phyloP scores from a whole-genome alignment of 1,140 invertebrate genomes.

The Ostrea denselamellosa region DNA sequence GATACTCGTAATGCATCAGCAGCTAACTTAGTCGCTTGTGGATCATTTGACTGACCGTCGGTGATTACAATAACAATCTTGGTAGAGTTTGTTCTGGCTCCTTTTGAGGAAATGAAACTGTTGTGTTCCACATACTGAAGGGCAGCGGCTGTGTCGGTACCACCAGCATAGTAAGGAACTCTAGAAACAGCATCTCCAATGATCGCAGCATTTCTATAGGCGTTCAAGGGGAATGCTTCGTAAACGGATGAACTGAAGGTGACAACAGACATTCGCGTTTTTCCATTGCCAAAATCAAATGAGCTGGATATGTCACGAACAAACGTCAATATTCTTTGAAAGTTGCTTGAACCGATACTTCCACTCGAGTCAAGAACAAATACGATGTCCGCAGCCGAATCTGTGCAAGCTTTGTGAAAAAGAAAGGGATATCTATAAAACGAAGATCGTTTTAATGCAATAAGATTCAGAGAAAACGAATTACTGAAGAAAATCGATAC shows the following conservation, averaged over 20 bases:
- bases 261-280: background rate
- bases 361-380: conserved; percentile 25
- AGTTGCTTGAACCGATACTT: conserved; percentile 9
- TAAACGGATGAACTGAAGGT: background rate
- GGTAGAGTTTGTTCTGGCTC: background rate
- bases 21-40: background rate
- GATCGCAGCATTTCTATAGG: background rate
- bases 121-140: background rate
- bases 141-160: background rate
- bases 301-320: background rate
- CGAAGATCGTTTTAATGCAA: background rate
- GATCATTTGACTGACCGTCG: background rate
- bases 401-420: background rate
- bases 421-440: background rate
- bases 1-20: background rate
- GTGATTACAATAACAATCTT: conserved; percentile 16
- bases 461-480: background rate
- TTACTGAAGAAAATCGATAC: background rate
- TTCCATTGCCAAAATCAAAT: background rate
- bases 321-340: background rate
- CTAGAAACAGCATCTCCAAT: conserved; percentile 4
- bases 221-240: background rate
- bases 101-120: background rate
- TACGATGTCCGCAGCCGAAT: conserved; percentile 76
- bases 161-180: conserved; percentile 2